Evolutionary conservation across 1,140 invertebrate species (phyloP), one percentile per base, ranked within the genome.

Genomic region (Drosophila punjabiensis): DNA sequence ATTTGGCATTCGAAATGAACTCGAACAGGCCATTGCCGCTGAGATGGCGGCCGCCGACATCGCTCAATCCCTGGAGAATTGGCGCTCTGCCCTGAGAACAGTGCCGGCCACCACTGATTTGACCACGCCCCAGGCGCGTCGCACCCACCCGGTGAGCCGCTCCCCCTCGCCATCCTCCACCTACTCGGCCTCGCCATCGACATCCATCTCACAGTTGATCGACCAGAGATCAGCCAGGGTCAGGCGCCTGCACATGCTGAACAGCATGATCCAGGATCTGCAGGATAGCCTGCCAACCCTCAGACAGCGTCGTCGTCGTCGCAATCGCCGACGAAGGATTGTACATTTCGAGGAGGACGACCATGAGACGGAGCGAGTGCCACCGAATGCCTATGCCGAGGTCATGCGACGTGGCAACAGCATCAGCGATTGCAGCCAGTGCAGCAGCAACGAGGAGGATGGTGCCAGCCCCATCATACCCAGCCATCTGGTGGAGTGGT

Each of bases 391-490:
- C n/a, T 0, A 33, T 0, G 56, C n/a, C 2, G 64, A 76, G 53
- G 61, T 81, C 4, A 52, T 52, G 6, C 68, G 73, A 0, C 84
- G 81, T 0, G 84, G 84, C 11, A 88, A 88, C 20, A 88, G 84
- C 13, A 24, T 78, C 59, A 88, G 84, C 39, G 84, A 88, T 65
- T 71, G 78, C 20, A 88, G 84, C 11, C 73, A 88, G 55, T 88
- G 81, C 47, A 88, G 84, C 69, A 75, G 68, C 37, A 62, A 71
- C 4, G 69, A 64, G 16, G 45, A 61, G n/a, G 28, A 58, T 4
- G 7, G 18, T 0, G 5, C 10, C 2, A 20, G n/a, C 33, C n/a
- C 28, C 4, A 10, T 20, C 14, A 20, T 30, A 20, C 24, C 32
- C 35, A 60, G 16, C 45, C 58, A 53, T 10, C 50, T 75, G 47